Percentiles rank a stretch among this genome's conserved stretches.
Conservation (phyloP, 92 coral and sea anemone species). For the Zoanthus sansibaricus region DNA sequence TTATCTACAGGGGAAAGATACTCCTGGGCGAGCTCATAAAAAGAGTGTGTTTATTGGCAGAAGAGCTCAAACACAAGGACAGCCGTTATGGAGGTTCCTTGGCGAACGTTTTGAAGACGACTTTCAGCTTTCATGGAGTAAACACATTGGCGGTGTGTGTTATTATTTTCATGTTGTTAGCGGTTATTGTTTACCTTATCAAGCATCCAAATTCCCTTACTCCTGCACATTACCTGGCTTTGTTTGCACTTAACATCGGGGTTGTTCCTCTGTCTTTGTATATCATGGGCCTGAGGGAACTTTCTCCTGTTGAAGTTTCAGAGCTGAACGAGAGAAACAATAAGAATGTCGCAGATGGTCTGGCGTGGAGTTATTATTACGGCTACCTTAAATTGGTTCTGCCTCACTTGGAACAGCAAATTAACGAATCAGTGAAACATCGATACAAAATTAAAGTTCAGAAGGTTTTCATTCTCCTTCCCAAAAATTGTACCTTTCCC, state of each 20-base stretch:
- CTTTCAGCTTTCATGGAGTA: conserved; percentile 64
- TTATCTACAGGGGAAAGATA: conserved; percentile 85
- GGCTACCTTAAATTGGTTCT: conserved; percentile 87
- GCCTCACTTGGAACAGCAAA: conserved; percentile 64
- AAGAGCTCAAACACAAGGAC: conserved; percentile 74
- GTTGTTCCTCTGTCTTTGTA: conserved; percentile 64
- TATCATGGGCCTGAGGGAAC: conserved; percentile 74
- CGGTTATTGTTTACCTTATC: conserved; percentile 10
- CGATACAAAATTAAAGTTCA: conserved; percentile 48
- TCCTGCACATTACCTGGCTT: conserved; percentile 46
- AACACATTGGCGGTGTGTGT: conserved; percentile 35
- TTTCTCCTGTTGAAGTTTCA: conserved; percentile 77
- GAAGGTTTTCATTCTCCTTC: conserved; percentile 82
- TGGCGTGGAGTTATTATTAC: conserved; percentile 94
- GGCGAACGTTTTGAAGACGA: conserved; percentile 53
- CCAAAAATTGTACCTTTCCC: conserved; percentile 67
- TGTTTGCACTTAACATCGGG: conserved; percentile 69
- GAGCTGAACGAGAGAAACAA: conserved; percentile 75
- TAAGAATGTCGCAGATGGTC: conserved; percentile 91
- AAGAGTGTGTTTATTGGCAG: conserved; percentile 71
- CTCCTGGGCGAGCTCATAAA: conserved; percentile 79
- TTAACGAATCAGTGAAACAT: conserved; percentile 32
- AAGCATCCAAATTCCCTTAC: neutral
- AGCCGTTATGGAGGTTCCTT: conserved; percentile 79
- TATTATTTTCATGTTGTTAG: conserved; percentile 11